Conservation (phyloP, 2,888 invertebrate genomes). For the Fragum whitleyi region DNA sequence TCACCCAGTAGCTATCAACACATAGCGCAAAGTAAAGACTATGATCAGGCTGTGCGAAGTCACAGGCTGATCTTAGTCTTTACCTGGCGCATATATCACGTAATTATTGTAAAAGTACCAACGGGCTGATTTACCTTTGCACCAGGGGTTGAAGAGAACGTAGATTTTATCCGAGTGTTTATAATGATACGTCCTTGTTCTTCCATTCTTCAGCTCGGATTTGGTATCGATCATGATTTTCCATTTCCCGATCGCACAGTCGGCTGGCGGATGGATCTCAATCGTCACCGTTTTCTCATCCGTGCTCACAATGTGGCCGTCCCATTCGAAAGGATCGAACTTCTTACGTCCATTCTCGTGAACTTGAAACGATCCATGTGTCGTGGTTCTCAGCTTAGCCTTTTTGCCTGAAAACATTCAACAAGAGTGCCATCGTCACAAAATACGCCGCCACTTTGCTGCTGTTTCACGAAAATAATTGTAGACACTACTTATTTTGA, state of each 20-base stretch:
- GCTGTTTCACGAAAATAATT: too few species aligned
- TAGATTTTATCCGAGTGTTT: constrained; percentile 88
- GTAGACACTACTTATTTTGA: too few species aligned
- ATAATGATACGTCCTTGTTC: constrained; percentile 39
- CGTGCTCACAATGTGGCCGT: constrained; percentile 33
- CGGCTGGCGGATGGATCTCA: constrained; percentile 36
- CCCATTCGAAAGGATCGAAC: constrained; percentile 24
- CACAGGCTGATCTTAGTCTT: too few species aligned
- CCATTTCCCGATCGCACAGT: constrained; percentile 59
- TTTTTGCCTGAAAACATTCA: constrained; percentile 7
- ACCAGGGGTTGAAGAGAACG: constrained; percentile 90
- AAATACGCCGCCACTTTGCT: too few species aligned
- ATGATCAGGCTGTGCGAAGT: too few species aligned
- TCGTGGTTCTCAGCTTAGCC: constrained; percentile 8
- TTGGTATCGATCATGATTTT: constrained; percentile 45
- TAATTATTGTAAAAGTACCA: too few species aligned
- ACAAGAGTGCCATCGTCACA: too few species aligned
- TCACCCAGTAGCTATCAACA: too few species aligned
- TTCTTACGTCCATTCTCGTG: constrained; percentile 41
- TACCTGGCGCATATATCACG: too few species aligned
- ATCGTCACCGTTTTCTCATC: constrained; percentile 28
- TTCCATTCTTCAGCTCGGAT: constrained; percentile 22
- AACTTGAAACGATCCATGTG: constrained; percentile 38
- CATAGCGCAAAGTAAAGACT: too few species aligned
- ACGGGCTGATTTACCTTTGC: constrained; percentile 90